Conservation (phyloP, 2,113 vertebrate species). For the Cyphomyrus plagiostoma region DNA sequence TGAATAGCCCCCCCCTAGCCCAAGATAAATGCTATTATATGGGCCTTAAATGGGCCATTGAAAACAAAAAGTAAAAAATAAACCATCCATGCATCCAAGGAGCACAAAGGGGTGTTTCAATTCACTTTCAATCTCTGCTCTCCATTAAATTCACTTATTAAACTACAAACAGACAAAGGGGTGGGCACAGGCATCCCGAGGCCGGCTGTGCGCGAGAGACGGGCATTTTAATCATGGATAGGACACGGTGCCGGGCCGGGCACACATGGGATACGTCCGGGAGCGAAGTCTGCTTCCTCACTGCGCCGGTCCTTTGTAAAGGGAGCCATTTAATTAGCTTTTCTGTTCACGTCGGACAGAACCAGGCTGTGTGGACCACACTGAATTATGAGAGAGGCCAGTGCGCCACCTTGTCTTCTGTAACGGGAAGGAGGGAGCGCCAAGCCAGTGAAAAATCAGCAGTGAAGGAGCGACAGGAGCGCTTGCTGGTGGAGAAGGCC, state of each 20-base stretch:
- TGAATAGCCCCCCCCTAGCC: not conserved
- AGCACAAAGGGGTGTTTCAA: not conserved
- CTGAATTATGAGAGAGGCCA: constrained; percentile 1
- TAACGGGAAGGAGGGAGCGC: not conserved
- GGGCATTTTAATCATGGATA: not conserved
- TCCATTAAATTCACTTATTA: not conserved
- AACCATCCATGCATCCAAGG: not conserved
- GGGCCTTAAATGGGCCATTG: not conserved
- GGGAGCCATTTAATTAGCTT: not conserved
- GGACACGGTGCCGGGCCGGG: not conserved
- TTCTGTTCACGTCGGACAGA: not conserved
- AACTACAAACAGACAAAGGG: not conserved
- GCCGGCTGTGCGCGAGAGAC: not conserved
- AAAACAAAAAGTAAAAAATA: not conserved
- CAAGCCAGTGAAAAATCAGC: not conserved
- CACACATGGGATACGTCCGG: not conserved
- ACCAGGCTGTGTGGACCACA: not conserved
- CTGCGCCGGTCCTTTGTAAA: not conserved
- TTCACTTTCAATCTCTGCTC: not conserved
- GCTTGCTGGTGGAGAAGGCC: not conserved
- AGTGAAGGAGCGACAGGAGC: not conserved
- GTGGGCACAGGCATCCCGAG: not conserved
- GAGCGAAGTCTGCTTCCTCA: not conserved
- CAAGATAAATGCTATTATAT: not conserved
- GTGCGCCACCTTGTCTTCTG: not conserved